Evolutionary conservation across 2,888 invertebrate species (phyloP), one percentile per base, ranked within the genome.

Genomic region (Cheilosia impressa): DNA sequence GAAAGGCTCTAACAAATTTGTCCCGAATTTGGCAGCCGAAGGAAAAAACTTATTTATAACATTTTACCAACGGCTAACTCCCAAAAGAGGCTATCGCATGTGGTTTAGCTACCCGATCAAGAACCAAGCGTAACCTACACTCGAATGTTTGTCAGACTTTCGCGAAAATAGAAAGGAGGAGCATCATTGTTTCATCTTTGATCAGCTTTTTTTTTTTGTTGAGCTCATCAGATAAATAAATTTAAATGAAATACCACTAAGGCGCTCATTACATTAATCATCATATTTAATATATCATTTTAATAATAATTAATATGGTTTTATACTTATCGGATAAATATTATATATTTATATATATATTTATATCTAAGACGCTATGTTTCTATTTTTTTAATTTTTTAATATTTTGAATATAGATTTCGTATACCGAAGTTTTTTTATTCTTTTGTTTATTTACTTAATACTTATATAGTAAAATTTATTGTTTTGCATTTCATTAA

Each of bases 401-500:
- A 34, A 62, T 81, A 77, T 87, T 77, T 73, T 78, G 77, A 58
- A 82, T 69, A 82, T 82, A 82, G 76, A 75, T 66, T 80, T 87
- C 82, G 87, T 82, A 82, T 87, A 87, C 81, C 60, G 77, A 76
- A 68, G 55, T 55, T 27, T 27, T 27, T 66, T 62, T 60, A 58
- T 22, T 60, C 27, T 78, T 69, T 41, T 58, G 66, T 47, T 50
- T 62, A 58, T 68, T 41, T 75, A 50, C 45, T 63, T 27, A 57
- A 60, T 68, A 43, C 81, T 73, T 81, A 85, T 57, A 53, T 62
- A 50, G 50, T 87, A 69, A 69, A 79, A 75, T 87, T 75, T 75
- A 87, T 83, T 81, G 77, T 87, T 81, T 80, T 87, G 78, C 65
- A 66, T 87, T 87, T 85, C 65, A 79, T 87, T 87, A 57, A 68